phyloP scores from a whole-genome alignment of 1,140 invertebrate genomes.

The Calliphora vicina region DNA sequence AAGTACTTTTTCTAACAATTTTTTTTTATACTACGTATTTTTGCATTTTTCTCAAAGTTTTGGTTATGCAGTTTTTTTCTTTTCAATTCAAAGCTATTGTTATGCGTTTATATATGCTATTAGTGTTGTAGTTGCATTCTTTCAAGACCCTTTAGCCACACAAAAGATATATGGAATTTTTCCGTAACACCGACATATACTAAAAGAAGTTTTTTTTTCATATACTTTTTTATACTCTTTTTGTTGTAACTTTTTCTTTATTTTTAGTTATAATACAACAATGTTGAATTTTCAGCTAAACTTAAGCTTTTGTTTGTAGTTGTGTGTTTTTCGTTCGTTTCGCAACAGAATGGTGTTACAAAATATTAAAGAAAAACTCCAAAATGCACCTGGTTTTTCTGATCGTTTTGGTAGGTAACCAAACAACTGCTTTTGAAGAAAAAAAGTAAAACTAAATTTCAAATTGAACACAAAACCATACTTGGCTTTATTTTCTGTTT shows the following conservation, averaged over 20 bases:
- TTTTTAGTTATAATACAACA: neutral
- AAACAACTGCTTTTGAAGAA: neutral
- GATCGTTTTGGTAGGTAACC: neutral
- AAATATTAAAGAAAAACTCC: neutral
- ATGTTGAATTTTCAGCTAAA: conserved; percentile 15
- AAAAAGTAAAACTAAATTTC: neutral
- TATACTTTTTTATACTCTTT: neutral
- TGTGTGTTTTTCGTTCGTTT: conserved; percentile 2
- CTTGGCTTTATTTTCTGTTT: neutral
- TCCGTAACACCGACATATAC: conserved; percentile 16
- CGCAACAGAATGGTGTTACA: neutral
- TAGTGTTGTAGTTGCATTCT: conserved; percentile 6
- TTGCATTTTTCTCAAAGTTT: neutral
- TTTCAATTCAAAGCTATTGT: conserved; percentile 22
- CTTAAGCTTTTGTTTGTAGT: conserved; percentile 22
- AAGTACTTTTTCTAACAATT: conserved; percentile 13
- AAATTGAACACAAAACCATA: neutral
- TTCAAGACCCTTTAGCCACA: neutral
- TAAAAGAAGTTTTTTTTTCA: conserved; percentile 2
- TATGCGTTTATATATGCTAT: conserved; percentile 22
- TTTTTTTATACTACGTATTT: neutral
- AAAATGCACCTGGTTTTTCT: neutral
- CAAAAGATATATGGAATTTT: conserved; percentile 17
- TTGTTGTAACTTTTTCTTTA: neutral
- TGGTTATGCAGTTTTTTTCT: neutral